Conservation (phyloP, 2,797 vertebrate genomes). For the Pachyuromys duprasi region DNA sequence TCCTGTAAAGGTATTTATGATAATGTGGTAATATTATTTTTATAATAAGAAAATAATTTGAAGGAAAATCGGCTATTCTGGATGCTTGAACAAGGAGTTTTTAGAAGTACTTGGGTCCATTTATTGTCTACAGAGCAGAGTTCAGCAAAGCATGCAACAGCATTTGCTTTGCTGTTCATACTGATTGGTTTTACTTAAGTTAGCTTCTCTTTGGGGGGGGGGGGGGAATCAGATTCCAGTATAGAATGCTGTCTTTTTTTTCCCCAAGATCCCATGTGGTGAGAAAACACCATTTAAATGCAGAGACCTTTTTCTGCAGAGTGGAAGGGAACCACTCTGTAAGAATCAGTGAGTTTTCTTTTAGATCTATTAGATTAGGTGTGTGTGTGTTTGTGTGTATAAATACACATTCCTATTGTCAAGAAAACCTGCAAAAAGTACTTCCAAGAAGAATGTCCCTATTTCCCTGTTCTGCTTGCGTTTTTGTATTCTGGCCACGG, state of each 20-base stretch:
- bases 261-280: not conserved
- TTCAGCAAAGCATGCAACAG: not conserved
- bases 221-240: constrained; percentile 17
- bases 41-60: constrained; percentile 1
- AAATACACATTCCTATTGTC: not conserved
- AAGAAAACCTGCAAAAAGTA: constrained; percentile 57
- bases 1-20: constrained; percentile 29
- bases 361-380: not conserved
- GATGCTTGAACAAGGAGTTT: constrained; percentile 7
- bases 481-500: constrained; percentile 86
- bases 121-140: not conserved
- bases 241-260: constrained; percentile 27
- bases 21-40: constrained; percentile 36
- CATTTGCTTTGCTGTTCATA: not conserved
- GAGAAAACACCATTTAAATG: not conserved
- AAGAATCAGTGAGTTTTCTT: not conserved
- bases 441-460: not conserved
- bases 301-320: constrained; percentile 15
- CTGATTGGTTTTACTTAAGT: not conserved
- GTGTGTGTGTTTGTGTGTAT: not conserved
- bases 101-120: not conserved
- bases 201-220: not conserved
- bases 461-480: constrained; percentile 70
- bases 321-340: not conserved
- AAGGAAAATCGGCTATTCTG: constrained; percentile 29